Evolutionary conservation across 2,888 invertebrate genomes (phyloP), one percentile per base, ranked within the genome.

Genomic region (Lepetodrilus schrolli): DNA sequence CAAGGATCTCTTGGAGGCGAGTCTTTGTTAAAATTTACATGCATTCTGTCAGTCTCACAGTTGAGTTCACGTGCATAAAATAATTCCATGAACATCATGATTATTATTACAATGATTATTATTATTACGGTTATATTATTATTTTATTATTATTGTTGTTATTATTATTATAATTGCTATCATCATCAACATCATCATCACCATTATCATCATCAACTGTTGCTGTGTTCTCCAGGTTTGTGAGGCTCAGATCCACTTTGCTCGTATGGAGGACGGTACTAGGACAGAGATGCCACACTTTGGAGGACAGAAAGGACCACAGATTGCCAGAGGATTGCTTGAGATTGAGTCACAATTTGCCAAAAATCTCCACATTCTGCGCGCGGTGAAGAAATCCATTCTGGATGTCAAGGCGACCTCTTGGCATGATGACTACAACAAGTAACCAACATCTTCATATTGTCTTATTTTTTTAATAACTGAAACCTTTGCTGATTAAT

Each of bases 211-310:
- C n/a, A n/a, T n/a, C n/a, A n/a, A n/a, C n/a, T n/a, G 7, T 58
- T 10, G 10, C 13, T 17, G 13, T 48, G 47, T 26, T 38, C 66
- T 79, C 1, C 74, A 96, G 91, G 94, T 97, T 20, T 96, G 96
- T 88, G 94, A 96, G 84, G 94, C 95, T 70, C 96, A 96, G 94
- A 94, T 95, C 75, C 95, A 95, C 73, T 97, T 96, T 91, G 96
- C 95, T 2, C 93, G 95, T 91, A 93, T 89, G 78, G 88, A 84
- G 73, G 96, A 96, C 87, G 93, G 94, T 0, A 93, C 93, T 79
- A 89, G 91, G 5, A 94, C 94, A 70, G 92, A 93, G 4, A 93
- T 93, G 87, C 95, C 96, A 0, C 92, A 93, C 78, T 97, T 97
- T 89, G 93, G 94, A 2, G 95, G 96, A 0, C 94, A 95, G 0